Conservation (phyloP, 2,797 vertebrate species). For the Chelon labrosus region DNA sequence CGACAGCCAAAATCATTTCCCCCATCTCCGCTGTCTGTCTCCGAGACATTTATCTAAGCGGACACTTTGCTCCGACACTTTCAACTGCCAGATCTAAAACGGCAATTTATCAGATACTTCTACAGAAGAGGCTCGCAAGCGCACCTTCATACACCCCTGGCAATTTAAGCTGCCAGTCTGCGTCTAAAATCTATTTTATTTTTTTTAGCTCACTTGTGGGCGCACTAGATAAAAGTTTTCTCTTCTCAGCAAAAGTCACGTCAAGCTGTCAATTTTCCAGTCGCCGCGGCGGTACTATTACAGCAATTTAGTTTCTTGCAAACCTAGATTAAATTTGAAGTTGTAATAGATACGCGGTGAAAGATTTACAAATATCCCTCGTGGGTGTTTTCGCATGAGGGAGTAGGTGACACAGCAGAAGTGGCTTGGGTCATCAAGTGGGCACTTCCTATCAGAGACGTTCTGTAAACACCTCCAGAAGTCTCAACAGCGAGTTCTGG, state of each 20-base stretch:
- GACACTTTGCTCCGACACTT: conserved; percentile 57
- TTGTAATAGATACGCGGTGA: background rate
- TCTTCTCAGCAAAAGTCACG: no score
- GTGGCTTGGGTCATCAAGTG: conserved; percentile 43
- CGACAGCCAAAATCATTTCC: conserved; percentile 39
- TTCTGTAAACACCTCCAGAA: conserved; percentile 59
- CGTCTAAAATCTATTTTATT: conserved; percentile 16
- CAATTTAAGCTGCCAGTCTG: conserved; percentile 59
- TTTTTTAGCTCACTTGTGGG: conserved; percentile 17
- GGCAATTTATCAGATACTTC: conserved; percentile 56
- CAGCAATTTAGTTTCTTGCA: no score
- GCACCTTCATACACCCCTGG: conserved; percentile 15
- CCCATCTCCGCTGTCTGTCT: conserved; percentile 30
- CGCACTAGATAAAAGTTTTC: background rate
- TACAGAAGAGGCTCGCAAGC: conserved; percentile 21
- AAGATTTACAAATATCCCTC: conserved; percentile 7
- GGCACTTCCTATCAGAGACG: conserved; percentile 58
- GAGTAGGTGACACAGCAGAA: conserved; percentile 43
- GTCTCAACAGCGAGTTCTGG: conserved; percentile 51
- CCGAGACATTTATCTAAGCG: conserved; percentile 45
- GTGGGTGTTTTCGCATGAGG: conserved; percentile 37
- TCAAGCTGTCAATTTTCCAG: no score
- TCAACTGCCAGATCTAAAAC: conserved; percentile 52
- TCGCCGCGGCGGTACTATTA: no score
- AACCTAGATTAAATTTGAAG: background rate